Evolutionary conservation across 1,140 invertebrate species (phyloP).

Genomic region (Apis dorsata): DNA sequence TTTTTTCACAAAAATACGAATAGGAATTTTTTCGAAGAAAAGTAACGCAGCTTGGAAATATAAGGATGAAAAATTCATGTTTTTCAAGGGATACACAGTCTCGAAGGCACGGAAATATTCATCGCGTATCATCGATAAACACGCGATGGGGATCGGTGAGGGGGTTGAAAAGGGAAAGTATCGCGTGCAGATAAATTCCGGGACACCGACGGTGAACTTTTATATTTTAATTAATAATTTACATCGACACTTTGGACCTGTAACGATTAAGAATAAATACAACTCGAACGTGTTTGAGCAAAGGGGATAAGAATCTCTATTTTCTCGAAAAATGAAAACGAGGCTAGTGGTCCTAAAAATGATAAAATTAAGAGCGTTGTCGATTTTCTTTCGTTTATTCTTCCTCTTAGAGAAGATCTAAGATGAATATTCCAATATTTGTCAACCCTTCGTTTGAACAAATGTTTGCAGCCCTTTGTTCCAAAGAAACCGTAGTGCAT

Average conservation of each 20-base stretch:
- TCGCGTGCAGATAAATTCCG: conserved; percentile 3
- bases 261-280: no score
- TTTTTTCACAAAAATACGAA: not conserved
- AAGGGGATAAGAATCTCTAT: no score
- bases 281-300: not conserved
- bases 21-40: not conserved
- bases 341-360: no score
- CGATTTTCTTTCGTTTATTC: not conserved
- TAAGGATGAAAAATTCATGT: conserved; percentile 13
- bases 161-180: not conserved
- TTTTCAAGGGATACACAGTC: not conserved
- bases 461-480: not conserved
- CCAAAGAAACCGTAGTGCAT: not conserved
- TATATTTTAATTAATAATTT: not conserved
- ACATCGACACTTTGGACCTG: not conserved
- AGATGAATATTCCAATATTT: conserved; percentile 18
- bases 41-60: not conserved
- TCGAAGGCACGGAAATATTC: conserved; percentile 11
- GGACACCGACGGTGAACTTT: not conserved
- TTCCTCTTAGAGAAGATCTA: not conserved
- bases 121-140: conserved; percentile 9
- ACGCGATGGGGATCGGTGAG: not conserved
- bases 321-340: not conserved
- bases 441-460: not conserved
- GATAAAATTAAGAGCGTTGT: not conserved